Conservation (phyloP, 2,113 vertebrate genomes). For the Ploceus nigricollis region DNA sequence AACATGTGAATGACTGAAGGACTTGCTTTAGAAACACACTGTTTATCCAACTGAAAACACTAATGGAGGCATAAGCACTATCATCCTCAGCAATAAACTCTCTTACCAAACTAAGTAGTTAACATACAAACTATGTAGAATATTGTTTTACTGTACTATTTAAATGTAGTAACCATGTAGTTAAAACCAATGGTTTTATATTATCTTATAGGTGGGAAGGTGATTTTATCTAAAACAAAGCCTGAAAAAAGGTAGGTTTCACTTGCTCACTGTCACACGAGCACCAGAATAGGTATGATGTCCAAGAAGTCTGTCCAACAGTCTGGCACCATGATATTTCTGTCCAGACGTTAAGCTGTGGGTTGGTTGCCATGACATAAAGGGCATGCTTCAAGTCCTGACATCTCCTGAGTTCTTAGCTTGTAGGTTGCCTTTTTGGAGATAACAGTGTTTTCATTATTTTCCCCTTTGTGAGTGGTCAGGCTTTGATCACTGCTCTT, state of each 20-base stretch:
- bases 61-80: neutral
- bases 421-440: neutral
- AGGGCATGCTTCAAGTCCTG: neutral
- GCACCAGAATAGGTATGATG: fast-evolving
- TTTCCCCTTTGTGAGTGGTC: neutral
- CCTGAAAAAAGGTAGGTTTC: neutral
- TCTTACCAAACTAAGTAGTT: neutral
- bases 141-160: neutral
- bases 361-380: neutral
- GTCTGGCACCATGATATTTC: neutral
- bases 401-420: neutral
- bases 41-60: neutral
- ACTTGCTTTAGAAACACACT: neutral
- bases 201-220: neutral
- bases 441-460: neutral
- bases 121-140: neutral
- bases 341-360: neutral
- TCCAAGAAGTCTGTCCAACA: neutral
- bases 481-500: neutral
- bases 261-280: neutral
- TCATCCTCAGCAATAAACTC: neutral
- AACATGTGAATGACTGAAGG: neutral
- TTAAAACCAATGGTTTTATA: neutral
- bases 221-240: neutral
- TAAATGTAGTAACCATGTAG: neutral